Evolutionary conservation across 2,113 vertebrate genomes (phyloP).

Genomic region (Ahaetulla prasina): DNA sequence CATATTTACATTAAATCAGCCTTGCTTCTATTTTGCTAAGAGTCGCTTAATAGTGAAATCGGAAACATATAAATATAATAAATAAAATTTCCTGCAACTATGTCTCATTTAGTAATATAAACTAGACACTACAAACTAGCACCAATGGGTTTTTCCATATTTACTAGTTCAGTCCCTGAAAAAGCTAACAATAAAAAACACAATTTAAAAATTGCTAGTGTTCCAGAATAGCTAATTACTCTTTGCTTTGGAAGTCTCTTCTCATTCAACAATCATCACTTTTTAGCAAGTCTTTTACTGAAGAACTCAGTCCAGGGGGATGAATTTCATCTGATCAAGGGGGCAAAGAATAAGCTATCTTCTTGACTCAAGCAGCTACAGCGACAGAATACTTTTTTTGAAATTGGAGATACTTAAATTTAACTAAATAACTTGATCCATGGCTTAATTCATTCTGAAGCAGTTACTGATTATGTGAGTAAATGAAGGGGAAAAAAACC

Average conservation of each 20-base stretch:
- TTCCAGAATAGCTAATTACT: neutral
- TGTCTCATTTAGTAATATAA: neutral
- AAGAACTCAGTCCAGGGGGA: neutral
- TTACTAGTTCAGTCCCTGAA: neutral
- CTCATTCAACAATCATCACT: neutral
- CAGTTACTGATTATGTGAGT: neutral
- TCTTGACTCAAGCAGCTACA: neutral
- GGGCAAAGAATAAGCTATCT: neutral
- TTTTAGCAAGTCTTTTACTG: neutral
- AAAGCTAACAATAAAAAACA: neutral
- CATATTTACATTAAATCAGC: neutral
- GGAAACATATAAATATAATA: neutral
- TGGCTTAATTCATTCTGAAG: neutral
- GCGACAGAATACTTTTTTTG: neutral
- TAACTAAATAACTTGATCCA: neutral
- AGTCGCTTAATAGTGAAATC: neutral
- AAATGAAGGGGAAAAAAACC: neutral
- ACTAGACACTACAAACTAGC: neutral
- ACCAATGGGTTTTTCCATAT: neutral
- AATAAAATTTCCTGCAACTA: neutral
- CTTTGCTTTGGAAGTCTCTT: neutral
- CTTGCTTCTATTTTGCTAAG: neutral
- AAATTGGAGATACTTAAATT: neutral
- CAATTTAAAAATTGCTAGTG: neutral
- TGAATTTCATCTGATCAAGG: neutral